phyloP scores from a whole-genome alignment of 2,888 invertebrate genomes.

The Temnothorax unifasciatus region DNA sequence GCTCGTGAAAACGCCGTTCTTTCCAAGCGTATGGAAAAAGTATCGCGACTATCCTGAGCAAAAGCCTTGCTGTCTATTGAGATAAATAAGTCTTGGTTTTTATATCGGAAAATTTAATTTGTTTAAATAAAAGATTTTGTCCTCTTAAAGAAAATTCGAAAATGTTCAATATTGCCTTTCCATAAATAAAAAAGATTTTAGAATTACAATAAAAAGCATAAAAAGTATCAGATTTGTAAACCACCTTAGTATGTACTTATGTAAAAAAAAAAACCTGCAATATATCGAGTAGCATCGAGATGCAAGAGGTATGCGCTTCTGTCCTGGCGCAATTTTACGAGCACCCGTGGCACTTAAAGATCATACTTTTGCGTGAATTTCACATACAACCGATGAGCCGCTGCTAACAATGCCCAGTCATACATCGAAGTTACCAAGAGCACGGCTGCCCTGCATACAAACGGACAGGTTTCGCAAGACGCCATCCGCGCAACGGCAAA shows the following conservation, averaged over 20 bases:
- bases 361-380: constrained; percentile 77
- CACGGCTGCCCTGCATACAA: constrained; percentile 74
- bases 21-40: not conserved
- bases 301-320: constrained; percentile 43
- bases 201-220: not conserved
- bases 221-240: not conserved
- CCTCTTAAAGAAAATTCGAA: not conserved
- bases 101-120: not conserved
- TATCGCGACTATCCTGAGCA: not conserved
- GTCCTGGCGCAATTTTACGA: constrained; percentile 73
- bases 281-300: constrained; percentile 22
- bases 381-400: constrained; percentile 69
- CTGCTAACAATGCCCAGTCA: constrained; percentile 76
- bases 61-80: not conserved
- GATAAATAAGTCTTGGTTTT: not conserved
- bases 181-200: not conserved
- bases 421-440: constrained; percentile 74
- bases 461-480: constrained; percentile 62
- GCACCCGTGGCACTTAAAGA: constrained; percentile 70
- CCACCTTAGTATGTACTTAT: not conserved
- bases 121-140: not conserved
- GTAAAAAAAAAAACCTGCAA: constrained; percentile 6
- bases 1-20: constrained; percentile 62
- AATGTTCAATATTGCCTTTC: not conserved
- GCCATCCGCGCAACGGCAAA: not conserved